Evolutionary conservation across 2,797 vertebrate species (phyloP).

Genomic region (Melanotaenia pygmaea): DNA sequence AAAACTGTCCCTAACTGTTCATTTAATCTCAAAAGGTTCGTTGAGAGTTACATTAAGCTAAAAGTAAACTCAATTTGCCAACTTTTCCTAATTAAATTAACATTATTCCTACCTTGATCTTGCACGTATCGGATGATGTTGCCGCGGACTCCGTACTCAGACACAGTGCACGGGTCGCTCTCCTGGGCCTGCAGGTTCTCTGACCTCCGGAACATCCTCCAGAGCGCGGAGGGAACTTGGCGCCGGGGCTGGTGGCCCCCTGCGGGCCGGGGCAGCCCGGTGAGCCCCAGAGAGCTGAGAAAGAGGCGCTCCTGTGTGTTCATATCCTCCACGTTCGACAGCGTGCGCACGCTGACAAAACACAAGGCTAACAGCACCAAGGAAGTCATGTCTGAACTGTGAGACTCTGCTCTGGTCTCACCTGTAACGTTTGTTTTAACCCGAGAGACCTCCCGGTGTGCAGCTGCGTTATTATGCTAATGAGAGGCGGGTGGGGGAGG

Average conservation of each 20-base stretch:
- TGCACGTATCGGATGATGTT: conserved; percentile 90
- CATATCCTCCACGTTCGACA: conserved; percentile 38
- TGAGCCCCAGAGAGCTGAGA: conserved; percentile 83
- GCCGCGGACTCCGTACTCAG: conserved; percentile 89
- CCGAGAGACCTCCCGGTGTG: conserved; percentile 20
- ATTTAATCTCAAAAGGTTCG: no score
- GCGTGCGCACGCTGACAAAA: neutral
- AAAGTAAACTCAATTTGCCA: no score
- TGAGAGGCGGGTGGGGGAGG: conserved; percentile 32
- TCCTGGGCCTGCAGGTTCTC: conserved; percentile 35
- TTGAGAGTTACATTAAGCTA: no score
- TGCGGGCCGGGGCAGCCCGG: conserved; percentile 47
- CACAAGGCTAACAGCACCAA: conserved; percentile 5
- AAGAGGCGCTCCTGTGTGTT: conserved; percentile 70
- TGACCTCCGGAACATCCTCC: conserved; percentile 86
- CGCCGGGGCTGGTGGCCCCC: conserved; percentile 14
- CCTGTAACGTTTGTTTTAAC: conserved; percentile 5
- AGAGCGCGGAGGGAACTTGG: conserved; percentile 85
- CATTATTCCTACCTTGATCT: conserved; percentile 84
- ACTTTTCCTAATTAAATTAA: no score
- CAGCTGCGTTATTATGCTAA: conserved; percentile 37
- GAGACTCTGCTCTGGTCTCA: neutral
- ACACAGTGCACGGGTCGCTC: conserved; percentile 83
- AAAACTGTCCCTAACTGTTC: neutral
- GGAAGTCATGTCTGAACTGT: neutral